These are phyloP conservation scores for Glossosoma conforme DNA, from an alignment of 1,140 invertebrate species.

Conservation along the genomic window DNA sequence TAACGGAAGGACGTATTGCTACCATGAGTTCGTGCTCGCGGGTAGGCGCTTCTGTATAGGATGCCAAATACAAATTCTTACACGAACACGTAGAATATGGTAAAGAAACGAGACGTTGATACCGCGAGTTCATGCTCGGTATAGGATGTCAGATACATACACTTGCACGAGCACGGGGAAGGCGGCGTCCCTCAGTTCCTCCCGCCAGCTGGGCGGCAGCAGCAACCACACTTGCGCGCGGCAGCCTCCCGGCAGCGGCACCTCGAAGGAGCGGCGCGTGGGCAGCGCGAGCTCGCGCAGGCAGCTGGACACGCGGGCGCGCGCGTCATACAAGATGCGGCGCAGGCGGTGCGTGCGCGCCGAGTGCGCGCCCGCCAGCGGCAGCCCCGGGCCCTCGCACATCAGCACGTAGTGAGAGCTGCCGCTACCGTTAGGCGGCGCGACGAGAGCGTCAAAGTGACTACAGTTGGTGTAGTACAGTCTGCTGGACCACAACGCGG, in stretches of 20 bases:
- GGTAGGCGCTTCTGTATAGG: too few relatives aligned
- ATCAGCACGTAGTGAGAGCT: constrained; percentile 70
- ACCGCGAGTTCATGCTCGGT: too few relatives aligned
- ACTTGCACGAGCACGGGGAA: constrained; percentile 82
- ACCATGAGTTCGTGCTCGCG: too few relatives aligned
- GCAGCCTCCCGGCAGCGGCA: constrained; percentile 70
- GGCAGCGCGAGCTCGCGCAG: constrained; percentile 69
- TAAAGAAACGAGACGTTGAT: too few relatives aligned
- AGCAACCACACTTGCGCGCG: constrained; percentile 72
- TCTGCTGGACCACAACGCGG: constrained; percentile 65
- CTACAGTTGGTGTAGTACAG: constrained; percentile 75
- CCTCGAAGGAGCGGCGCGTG: constrained; percentile 68
- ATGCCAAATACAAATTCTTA: too few relatives aligned
- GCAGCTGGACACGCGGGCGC: constrained; percentile 51
- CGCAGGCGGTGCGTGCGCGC: constrained; percentile 65
- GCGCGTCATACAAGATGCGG: constrained; percentile 69
- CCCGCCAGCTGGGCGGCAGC: constrained; percentile 77
- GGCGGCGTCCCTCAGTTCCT: constrained; percentile 75
- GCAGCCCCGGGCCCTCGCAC: constrained; percentile 73
- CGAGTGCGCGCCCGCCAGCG: constrained; percentile 70
- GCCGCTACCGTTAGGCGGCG: constrained; percentile 49
- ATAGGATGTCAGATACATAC: too few relatives aligned
- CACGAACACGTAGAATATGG: too few relatives aligned
- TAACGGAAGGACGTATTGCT: too few relatives aligned
- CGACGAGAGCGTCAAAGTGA: constrained; percentile 69